These are phyloP conservation scores for Harpalus rufipes DNA, from an alignment of 2,888 invertebrate genomes.

Conservation along the genomic window DNA sequence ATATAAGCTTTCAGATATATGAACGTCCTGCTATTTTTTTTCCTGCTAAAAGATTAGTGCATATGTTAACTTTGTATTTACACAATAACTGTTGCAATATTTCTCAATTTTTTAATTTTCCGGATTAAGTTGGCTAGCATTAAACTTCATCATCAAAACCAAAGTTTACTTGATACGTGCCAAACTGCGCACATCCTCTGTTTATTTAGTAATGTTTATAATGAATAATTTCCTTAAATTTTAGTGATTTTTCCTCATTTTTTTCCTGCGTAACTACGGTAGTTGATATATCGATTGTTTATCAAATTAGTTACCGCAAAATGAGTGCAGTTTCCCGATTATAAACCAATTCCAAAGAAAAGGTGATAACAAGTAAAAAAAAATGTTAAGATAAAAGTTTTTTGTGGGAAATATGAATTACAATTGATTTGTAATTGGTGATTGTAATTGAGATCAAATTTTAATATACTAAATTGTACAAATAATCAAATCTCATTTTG, in stretches of 20 bases:
- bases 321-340: neutral
- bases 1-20: too few relatives aligned
- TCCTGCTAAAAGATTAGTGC: neutral
- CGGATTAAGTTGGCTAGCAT: neutral
- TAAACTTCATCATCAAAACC: neutral
- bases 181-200: slow-evolving; percentile 31
- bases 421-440: neutral
- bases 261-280: neutral
- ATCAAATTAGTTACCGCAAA: slow-evolving; percentile 13
- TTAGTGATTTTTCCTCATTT: neutral
- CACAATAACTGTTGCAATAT: slow-evolving; percentile 19
- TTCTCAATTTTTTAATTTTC: slow-evolving; percentile 2
- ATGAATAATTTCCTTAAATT: neutral
- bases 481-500: neutral
- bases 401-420: neutral
- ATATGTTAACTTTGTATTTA: neutral
- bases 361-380: neutral
- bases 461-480: too few relatives aligned
- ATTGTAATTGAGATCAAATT: too few relatives aligned
- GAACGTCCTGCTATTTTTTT: too few relatives aligned
- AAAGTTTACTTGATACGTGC: slow-evolving; percentile 21
- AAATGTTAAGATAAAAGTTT: neutral
- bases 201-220: neutral
- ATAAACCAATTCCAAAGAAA: too few relatives aligned
- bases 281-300: neutral